Percentiles rank a stretch among this genome's conserved stretches.
Evolutionary conservation across 2,797 vertebrate species (phyloP).

Genomic region (Enteromius fasciolatus): DNA sequence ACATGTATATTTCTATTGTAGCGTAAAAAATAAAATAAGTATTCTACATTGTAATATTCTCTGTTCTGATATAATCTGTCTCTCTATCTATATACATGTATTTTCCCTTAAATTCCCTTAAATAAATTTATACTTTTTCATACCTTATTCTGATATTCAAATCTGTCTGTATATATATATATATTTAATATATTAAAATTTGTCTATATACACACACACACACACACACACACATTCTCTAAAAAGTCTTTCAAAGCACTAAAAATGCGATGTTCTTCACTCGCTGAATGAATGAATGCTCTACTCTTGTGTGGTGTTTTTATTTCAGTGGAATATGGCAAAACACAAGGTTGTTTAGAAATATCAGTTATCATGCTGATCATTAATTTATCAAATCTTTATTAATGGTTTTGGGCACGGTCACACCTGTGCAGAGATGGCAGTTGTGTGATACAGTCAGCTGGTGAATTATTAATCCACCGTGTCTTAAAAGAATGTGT

Average conservation of each 20-base stretch:
- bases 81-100: too few species aligned
- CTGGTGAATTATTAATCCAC: slow-evolving; percentile 3
- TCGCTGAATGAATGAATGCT: background rate
- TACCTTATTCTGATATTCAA: too few species aligned
- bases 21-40: background rate
- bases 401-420: background rate
- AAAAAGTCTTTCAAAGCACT: too few species aligned
- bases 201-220: too few species aligned
- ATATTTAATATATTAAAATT: too few species aligned
- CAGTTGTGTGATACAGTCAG: slow-evolving; percentile 4
- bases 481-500: background rate
- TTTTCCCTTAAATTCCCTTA: too few species aligned
- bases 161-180: too few species aligned
- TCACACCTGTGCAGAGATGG: slow-evolving; percentile 2
- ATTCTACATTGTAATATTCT: too few species aligned
- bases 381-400: background rate
- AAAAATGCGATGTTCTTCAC: too few species aligned
- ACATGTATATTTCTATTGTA: background rate
- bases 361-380: background rate
- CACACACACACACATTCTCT: too few species aligned
- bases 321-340: background rate
- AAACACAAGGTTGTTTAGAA: background rate
- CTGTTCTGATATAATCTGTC: too few species aligned
- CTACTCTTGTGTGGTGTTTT: background rate
- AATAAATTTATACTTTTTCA: too few species aligned